These are phyloP conservation scores for Amblyopsis hoosieri DNA, from an alignment of 2,797 vertebrate species.

Conservation along the genomic window DNA sequence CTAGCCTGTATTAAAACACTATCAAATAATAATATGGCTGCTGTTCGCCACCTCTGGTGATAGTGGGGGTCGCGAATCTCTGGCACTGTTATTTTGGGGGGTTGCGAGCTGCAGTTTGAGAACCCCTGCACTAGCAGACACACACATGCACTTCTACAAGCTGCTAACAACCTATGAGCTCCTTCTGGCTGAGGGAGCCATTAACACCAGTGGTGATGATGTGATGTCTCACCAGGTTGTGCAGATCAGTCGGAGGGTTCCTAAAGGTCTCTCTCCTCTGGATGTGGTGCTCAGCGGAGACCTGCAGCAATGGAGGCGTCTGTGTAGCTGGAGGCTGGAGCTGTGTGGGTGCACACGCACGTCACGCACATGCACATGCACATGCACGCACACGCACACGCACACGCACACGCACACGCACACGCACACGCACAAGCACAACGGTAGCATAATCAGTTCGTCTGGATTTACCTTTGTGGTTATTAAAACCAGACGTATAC, in stretches of 20 bases:
- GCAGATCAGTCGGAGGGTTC: slow-evolving; percentile 47
- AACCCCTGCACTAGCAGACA: too few relatives aligned
- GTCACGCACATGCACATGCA: background rate
- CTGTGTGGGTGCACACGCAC: slow-evolving; percentile 30
- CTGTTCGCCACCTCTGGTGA: too few relatives aligned
- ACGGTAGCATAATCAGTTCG: background rate
- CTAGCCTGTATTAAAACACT: too few relatives aligned
- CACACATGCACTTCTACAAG: too few relatives aligned
- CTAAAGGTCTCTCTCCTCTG: slow-evolving; percentile 47
- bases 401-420: background rate
- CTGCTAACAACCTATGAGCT: background rate
- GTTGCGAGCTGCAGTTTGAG: too few relatives aligned
- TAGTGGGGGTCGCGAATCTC: too few relatives aligned
- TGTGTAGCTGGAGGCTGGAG: slow-evolving; percentile 48
- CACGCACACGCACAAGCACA: too few relatives aligned
- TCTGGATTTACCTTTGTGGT: background rate
- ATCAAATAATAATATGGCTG: too few relatives aligned
- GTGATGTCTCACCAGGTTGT: slow-evolving; percentile 67
- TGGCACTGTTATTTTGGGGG: too few relatives aligned
- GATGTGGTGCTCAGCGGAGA: slow-evolving; percentile 47
- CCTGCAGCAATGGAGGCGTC: slow-evolving; percentile 17
- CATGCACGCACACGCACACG: background rate
- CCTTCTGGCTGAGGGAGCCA: too few relatives aligned
- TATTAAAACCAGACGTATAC: too few relatives aligned
- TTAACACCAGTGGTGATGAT: too few relatives aligned